phyloP scores from a whole-genome alignment of 2,113 vertebrate genomes.

The Lucifuga dentata region DNA sequence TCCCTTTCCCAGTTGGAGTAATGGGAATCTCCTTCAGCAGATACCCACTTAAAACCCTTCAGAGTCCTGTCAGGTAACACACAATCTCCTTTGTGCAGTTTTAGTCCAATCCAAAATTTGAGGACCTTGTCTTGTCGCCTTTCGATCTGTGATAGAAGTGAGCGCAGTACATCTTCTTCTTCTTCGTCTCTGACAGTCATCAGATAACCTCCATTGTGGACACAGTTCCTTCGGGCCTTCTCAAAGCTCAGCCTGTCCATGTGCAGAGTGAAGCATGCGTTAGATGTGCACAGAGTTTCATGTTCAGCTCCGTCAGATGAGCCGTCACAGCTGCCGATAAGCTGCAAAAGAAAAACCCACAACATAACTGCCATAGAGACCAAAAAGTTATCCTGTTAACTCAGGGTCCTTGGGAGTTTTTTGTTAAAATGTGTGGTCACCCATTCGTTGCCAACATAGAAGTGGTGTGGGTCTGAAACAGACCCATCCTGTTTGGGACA shows the following conservation, averaged over 20 bases:
- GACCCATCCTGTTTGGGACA: slow-evolving; percentile 77
- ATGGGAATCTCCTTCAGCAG: slow-evolving; percentile 52
- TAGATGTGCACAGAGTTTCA: slow-evolving; percentile 64
- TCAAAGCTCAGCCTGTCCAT: slow-evolving; percentile 51
- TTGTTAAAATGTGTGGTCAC: slow-evolving; percentile 8
- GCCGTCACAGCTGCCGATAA: slow-evolving; percentile 45
- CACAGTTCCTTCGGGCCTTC: slow-evolving; percentile 55
- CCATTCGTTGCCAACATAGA: slow-evolving; percentile 41
- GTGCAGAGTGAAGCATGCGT: slow-evolving; percentile 77
- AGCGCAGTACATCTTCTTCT: slow-evolving; percentile 68
- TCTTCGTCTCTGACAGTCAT: slow-evolving; percentile 67
- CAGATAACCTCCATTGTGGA: slow-evolving; percentile 76
- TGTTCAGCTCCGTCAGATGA: slow-evolving; percentile 27
- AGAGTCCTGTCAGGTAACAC: slow-evolving; percentile 35
- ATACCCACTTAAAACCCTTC: slow-evolving; percentile 79
- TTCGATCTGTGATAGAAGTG: slow-evolving; percentile 53
- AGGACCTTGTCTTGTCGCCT: not conserved
- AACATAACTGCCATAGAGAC: slow-evolving; percentile 61
- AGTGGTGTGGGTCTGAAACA: slow-evolving; percentile 40
- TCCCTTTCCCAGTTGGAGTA: slow-evolving; percentile 80
- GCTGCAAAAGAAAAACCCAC: slow-evolving; percentile 61
- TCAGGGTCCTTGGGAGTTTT: slow-evolving; percentile 8
- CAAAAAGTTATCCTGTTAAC: slow-evolving; percentile 16
- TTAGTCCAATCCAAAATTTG: slow-evolving; percentile 80
- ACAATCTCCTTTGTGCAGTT: slow-evolving; percentile 60